Evolutionary conservation across 2,797 vertebrate species (phyloP), one percentile per base, ranked within the genome.

Genomic region (Prunella strophiata): DNA sequence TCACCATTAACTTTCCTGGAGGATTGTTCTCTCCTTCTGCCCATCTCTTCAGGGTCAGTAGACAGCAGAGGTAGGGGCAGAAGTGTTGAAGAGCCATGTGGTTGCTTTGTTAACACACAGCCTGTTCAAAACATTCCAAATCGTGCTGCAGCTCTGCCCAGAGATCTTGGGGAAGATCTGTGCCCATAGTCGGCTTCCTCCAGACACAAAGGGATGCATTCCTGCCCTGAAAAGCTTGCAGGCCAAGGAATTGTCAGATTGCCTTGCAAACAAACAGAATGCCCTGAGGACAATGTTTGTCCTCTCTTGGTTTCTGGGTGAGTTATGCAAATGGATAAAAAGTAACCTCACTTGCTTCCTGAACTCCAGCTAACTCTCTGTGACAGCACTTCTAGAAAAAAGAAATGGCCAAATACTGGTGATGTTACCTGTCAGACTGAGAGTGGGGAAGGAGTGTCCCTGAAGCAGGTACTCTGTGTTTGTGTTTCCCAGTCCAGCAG

Each of bases 181-280:
- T 42, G 57, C 57, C 88, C 21, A 6, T 45, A 70, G 40, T 55
- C 0, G 0, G 29, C 73, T 88, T 94, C 58, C 52, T 88, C 42
- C 65, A 77, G 85, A 72, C 76, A 88, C 83, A 85, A 80, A 96
- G 84, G 58, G 86, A 90, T 40, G 43, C 42, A 36, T 91, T 93
- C 80, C 58, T 83, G 61, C 55, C 58, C 79, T n/a, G 68, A 65
- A 74, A 71, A 65, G 55, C 38, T 79, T 55, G 48, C 48, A 70
- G 71, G 66, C 91, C 63, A 66, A 86, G 43, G 61, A 85, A 29
- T 54, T 55, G 76, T 74, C 40, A 63, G 67, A 62, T 34, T 70
- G 83, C 84, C 71, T 68, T 57, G 43, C 38, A 58, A 80, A 87
- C 73, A 83, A 79, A 77, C 52, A 66, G 57, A 78, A 66, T 3